phyloP scores from a whole-genome alignment of 2,113 vertebrate species.

The Hystrix cristata region DNA sequence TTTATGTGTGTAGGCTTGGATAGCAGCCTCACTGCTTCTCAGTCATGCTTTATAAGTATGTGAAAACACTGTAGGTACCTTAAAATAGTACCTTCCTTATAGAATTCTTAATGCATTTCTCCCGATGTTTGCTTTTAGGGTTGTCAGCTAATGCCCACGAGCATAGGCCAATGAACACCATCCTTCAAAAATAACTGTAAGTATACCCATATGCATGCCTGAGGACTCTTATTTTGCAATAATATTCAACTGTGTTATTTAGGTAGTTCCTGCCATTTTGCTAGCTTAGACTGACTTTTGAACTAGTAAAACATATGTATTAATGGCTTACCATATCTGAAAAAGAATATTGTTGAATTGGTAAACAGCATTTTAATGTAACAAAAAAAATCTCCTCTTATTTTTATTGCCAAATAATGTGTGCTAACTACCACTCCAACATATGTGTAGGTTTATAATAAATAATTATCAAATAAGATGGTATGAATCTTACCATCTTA shows the following conservation, averaged over 20 bases:
- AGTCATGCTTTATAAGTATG: background rate
- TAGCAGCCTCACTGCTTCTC: background rate
- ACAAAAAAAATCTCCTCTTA: slow-evolving; percentile 48
- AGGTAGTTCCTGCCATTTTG: slow-evolving; percentile 11
- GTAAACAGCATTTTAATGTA: slow-evolving; percentile 54
- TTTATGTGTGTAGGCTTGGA: background rate
- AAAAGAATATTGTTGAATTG: slow-evolving; percentile 24
- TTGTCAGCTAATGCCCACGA: slow-evolving; percentile 68
- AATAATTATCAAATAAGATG: slow-evolving; percentile 27
- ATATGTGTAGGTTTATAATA: background rate
- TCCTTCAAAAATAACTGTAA: slow-evolving; percentile 79
- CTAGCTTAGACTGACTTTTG: background rate
- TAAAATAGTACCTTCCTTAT: background rate
- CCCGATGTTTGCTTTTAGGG: slow-evolving; percentile 76
- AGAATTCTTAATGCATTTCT: slow-evolving; percentile 61
- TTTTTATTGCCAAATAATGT: slow-evolving; percentile 40
- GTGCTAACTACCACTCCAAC: background rate
- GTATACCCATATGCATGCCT: slow-evolving; percentile 54
- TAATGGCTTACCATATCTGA: background rate
- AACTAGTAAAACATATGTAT: slow-evolving; percentile 13
- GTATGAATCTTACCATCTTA: too few relatives aligned
- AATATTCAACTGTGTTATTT: slow-evolving; percentile 32
- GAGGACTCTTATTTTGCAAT: background rate
- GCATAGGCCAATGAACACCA: slow-evolving; percentile 60
- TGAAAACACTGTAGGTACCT: background rate